A percentile compares a stretch with the other conserved stretches of the same genome.
These are phyloP conservation scores for Napeogenes sylphis DNA, from an alignment of 2,888 invertebrate species.

Conservation along the genomic window DNA sequence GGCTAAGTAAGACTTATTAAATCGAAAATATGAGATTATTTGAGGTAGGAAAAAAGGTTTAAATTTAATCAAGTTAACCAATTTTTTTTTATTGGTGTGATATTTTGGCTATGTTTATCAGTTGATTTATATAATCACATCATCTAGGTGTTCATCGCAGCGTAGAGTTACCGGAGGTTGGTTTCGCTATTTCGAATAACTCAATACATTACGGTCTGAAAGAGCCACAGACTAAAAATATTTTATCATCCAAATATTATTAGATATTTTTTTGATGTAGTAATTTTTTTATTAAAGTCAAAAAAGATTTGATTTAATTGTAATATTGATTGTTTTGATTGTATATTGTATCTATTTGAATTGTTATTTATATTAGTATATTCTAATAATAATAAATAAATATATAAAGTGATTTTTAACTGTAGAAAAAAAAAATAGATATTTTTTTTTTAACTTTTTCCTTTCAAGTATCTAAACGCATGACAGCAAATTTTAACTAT, in stretches of 20 bases:
- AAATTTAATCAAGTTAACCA: no score
- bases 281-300: neutral
- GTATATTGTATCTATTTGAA: no score
- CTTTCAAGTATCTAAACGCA: no score
- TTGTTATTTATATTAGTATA: no score
- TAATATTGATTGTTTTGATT: no score
- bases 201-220: constrained; percentile 15
- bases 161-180: constrained; percentile 11
- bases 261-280: neutral
- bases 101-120: neutral
- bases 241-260: neutral
- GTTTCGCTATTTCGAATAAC: constrained; percentile 19
- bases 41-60: no score
- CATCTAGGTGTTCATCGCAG: constrained; percentile 11
- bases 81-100: neutral
- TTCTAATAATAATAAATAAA: no score
- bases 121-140: constrained; percentile 12
- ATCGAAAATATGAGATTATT: no score
- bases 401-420: no score
- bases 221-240: constrained; percentile 3
- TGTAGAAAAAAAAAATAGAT: neutral
- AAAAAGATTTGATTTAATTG: neutral
- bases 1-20: no score
- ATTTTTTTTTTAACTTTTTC: neutral
- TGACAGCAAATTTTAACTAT: no score